phyloP scores from a whole-genome alignment of 2,113 vertebrate genomes.

The Psophia crepitans region DNA sequence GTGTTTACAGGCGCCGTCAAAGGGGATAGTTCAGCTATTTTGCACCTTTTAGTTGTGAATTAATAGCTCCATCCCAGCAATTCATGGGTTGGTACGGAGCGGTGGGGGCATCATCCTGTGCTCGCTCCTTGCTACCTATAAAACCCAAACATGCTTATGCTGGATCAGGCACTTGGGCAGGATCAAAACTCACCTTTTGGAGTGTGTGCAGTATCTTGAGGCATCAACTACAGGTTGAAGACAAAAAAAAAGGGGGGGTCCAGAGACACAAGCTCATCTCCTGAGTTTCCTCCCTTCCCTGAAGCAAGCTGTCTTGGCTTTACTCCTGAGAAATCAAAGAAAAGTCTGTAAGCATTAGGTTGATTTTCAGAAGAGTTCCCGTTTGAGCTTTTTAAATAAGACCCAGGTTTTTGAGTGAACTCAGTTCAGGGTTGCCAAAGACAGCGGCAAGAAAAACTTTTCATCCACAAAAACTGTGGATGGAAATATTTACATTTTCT shows the following conservation, averaged over 20 bases:
- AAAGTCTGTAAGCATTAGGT: background rate
- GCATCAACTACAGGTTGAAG: background rate
- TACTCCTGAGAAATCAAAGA: background rate
- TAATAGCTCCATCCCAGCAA: background rate
- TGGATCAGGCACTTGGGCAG: background rate
- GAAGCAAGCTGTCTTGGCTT: background rate
- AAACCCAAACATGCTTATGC: rapidly evolving
- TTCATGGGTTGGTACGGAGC: rapidly evolving
- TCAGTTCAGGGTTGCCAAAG: background rate
- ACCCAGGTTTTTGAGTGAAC: background rate
- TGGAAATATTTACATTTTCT: background rate
- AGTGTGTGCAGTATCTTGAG: background rate
- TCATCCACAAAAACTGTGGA: background rate
- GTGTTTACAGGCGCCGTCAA: rapidly evolving
- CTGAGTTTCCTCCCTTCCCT: background rate
- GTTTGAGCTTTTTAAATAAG: background rate
- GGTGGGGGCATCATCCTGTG: rapidly evolving
- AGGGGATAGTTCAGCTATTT: rapidly evolving
- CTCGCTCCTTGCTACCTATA: background rate
- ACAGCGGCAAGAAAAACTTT: background rate
- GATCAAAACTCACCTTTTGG: background rate
- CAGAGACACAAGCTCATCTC: background rate
- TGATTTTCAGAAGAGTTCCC: background rate
- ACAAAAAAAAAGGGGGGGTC: rapidly evolving
- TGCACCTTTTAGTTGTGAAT: background rate